phyloP scores from a whole-genome alignment of 2,888 invertebrate species.

The Melinaea marsaeus region DNA sequence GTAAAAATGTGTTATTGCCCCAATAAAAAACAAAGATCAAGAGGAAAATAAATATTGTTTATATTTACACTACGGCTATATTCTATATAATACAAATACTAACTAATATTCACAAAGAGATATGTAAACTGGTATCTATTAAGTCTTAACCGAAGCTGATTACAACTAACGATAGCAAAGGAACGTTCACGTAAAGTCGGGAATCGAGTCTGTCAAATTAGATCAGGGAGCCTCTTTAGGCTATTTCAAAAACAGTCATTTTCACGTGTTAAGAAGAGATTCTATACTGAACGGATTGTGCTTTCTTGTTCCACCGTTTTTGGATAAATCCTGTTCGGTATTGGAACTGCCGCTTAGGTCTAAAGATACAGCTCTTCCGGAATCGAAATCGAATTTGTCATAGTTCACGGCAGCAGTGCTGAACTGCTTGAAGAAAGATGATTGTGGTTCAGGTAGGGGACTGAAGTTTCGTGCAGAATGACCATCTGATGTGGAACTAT shows the following conservation, averaged over 20 bases:
- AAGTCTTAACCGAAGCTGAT: constrained; percentile 68
- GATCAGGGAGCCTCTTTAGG: constrained; percentile 58
- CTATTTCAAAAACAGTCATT: constrained; percentile 51
- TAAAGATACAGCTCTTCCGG: constrained; percentile 72
- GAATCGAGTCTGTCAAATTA: constrained; percentile 31
- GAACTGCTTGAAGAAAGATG: constrained; percentile 69
- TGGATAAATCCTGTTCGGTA: constrained; percentile 69
- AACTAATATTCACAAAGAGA: constrained; percentile 72
- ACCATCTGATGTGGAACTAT: constrained; percentile 74
- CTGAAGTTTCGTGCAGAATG: constrained; percentile 69
- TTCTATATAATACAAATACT: constrained; percentile 71
- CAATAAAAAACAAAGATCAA: constrained; percentile 40
- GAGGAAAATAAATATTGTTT: constrained; percentile 40
- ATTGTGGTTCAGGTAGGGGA: constrained; percentile 68
- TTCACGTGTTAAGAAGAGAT: constrained; percentile 86
- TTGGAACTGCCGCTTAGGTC: constrained; percentile 66
- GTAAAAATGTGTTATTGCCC: constrained; percentile 65
- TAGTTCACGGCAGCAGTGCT: constrained; percentile 58
- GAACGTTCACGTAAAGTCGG: constrained; percentile 58
- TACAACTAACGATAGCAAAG: constrained; percentile 62
- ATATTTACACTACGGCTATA: constrained; percentile 68
- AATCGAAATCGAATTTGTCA: constrained; percentile 74
- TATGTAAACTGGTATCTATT: constrained; percentile 68
- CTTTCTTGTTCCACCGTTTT: constrained; percentile 79
- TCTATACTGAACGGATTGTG: constrained; percentile 95